Evolutionary conservation across 1,140 invertebrate genomes (phyloP).

Genomic region (Ctenoplectra terminalis): DNA sequence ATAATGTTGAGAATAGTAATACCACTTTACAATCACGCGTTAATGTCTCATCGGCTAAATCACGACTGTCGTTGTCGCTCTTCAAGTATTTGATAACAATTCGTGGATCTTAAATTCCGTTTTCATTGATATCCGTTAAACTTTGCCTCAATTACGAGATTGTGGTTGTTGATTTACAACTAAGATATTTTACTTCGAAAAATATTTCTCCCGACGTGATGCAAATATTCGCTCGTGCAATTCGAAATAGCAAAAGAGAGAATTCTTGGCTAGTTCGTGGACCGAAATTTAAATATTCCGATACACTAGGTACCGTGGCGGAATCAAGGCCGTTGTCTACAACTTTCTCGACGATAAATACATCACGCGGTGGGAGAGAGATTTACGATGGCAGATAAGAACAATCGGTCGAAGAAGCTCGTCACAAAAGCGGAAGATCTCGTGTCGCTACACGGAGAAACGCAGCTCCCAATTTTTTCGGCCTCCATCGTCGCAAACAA

Average conservation of each 20-base stretch:
- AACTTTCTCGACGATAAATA: constrained; percentile 18
- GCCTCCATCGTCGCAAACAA: not conserved
- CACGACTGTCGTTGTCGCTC: not conserved
- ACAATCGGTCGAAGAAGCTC: constrained; percentile 46
- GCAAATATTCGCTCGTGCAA: not conserved
- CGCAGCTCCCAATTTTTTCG: too few relatives aligned
- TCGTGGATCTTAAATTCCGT: not conserved
- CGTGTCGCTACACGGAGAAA: too few relatives aligned
- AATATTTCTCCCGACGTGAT: not conserved
- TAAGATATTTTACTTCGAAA: too few relatives aligned
- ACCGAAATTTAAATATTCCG: not conserved
- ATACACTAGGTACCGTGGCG: not conserved
- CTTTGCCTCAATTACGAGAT: too few relatives aligned
- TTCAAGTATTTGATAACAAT: not conserved
- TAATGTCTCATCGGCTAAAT: not conserved
- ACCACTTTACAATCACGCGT: constrained; percentile 14
- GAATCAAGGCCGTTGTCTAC: not conserved
- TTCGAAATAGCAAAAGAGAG: too few relatives aligned
- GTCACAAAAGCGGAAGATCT: constrained; percentile 29
- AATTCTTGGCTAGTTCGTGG: too few relatives aligned
- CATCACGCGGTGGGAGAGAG: constrained; percentile 9
- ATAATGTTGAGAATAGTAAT: constrained; percentile 13
- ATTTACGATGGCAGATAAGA: constrained; percentile 57
- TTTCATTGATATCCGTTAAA: too few relatives aligned
- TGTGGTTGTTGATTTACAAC: not conserved